Evolutionary conservation across 2,888 invertebrate genomes (phyloP), one percentile per base, ranked within the genome.

Genomic region (Microplitis deprimator): DNA sequence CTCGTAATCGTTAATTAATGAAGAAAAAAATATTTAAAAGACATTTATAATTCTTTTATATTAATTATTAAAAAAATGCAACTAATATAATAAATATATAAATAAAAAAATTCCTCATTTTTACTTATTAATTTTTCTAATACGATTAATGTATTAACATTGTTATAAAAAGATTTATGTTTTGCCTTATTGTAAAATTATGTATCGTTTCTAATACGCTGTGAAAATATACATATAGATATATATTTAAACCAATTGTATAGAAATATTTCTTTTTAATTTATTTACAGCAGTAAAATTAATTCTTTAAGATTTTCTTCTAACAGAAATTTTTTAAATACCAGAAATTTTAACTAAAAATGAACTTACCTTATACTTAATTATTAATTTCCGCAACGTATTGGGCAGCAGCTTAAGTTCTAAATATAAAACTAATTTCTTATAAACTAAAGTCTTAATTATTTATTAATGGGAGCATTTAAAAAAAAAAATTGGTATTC

Each of bases 81-180:
- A 82, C 76, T 79, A 79, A 80, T 75, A 79, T 79, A 79, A 77
- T 76, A 77, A 67, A 78, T 79, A 80, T 29, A 29, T 29, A 29
- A 29, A 78, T 75, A 67, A 73, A 20, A 60, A 71, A 38, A 50
- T 81, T 79, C 77, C 74, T 79, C 67, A 81, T 78, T 79, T 76
- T 68, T 79, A 78, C 77, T 29, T 75, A 80, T 79, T 78, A 82
- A 62, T 62, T 68, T 81, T 82, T 79, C 80, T 86, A 86, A 85
- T 85, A 84, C 85, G 81, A 87, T 87, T 87, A 88, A 88, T 88
- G 84, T 86, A 88, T 88, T 88, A 89, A 89, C 86, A 84, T 83
- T 85, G 84, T 85, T 82, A 83, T 81, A 76, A 84, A 82, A 84
- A 82, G 82, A 82, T 73, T 77, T 82, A 50, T 83, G 79, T 79